These are phyloP conservation scores for Distichodus sexfasciatus DNA, from an alignment of 2,797 vertebrate genomes.

Conservation along the genomic window DNA sequence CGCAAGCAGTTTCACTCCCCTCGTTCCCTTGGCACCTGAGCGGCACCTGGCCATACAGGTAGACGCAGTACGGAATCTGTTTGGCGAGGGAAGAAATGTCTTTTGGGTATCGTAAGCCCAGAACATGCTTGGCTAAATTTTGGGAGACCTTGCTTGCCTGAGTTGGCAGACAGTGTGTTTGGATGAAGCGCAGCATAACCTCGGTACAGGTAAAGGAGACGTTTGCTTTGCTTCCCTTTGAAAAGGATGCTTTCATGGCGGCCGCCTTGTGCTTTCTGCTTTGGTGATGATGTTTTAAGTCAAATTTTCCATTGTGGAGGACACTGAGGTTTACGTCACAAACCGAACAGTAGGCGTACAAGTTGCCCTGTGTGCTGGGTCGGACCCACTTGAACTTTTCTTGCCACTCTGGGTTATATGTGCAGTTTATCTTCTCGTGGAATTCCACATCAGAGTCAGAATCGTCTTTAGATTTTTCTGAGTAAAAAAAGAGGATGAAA, in stretches of 20 bases:
- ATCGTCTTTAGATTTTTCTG: conserved; percentile 36
- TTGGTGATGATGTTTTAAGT: conserved; percentile 61
- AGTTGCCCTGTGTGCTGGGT: conserved; percentile 58
- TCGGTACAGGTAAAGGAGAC: conserved; percentile 52
- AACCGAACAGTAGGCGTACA: conserved; percentile 62
- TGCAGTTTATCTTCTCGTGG: not conserved
- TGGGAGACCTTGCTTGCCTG: conserved; percentile 33
- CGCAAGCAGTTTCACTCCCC: conserved; percentile 37
- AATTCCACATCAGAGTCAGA: conserved; percentile 30
- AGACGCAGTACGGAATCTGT: conserved; percentile 71
- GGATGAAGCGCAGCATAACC: conserved; percentile 62
- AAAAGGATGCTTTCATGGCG: not conserved
- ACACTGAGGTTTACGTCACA: conserved; percentile 61
- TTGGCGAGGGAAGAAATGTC: conserved; percentile 60
- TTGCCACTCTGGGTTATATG: conserved; percentile 64
- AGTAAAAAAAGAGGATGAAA: conserved; percentile 25
- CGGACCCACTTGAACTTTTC: conserved; percentile 58
- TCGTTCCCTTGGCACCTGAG: conserved; percentile 44
- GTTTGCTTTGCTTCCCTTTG: not conserved
- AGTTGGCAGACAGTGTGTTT: conserved; percentile 49
- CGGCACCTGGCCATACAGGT: conserved; percentile 63
- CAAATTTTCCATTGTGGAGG: conserved; percentile 42
- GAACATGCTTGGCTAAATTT: conserved; percentile 52
- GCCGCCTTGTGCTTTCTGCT: conserved; percentile 59
- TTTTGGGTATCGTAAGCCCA: conserved; percentile 62